Base-by-base conservation (phyloP, 1,140 invertebrate genomes). In the Venturia canescens region DNA sequence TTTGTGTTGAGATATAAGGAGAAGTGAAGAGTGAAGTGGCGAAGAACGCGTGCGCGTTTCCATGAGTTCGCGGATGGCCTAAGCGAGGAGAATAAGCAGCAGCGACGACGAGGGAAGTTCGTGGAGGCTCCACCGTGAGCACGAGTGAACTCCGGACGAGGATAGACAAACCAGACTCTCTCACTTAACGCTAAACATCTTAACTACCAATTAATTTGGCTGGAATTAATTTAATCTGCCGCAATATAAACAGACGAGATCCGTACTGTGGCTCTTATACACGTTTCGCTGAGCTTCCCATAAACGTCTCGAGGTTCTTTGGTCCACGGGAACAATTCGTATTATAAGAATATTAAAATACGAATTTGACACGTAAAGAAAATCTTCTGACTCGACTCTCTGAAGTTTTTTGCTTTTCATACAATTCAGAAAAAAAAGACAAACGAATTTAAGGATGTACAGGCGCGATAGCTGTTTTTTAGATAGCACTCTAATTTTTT, bases 171-270 rank as follows among this genome's bases (percentile, higher is more conserved):
- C 83, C 82, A 85, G 71, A 85, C 84, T 86, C 85, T 87, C 84
- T 88, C 85, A 86, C 85, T 88, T 86, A 85, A 84, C 81, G 80
- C 84, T 89, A 89, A 88, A 89, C 85, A 86, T 84, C 84, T 88
- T 88, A 89, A 89, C 86, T 87, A 86, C 82, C 87, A 86, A 89
- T 88, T 88, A 89, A 89, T 90, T 87, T 88, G 71, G 70, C 78
- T 23, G 72, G 79, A 88, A 89, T 88, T 89, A 89, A 89, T 89
- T 89, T 86, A 90, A 90, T 89, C 85, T 86, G 80, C 80, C 71
- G 82, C 85, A 86, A 87, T 87, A 87, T 88, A 86, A 89, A 84
- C 83, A 82, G 84, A 83, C 60, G 79, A 83, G 83, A 86, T 83
- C 79, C 78, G 80, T 87, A 60, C 81, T 86, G 78, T 50, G 74